phyloP scores from a whole-genome alignment of 2,113 vertebrate species.

The Miniopterus natalensis region DNA sequence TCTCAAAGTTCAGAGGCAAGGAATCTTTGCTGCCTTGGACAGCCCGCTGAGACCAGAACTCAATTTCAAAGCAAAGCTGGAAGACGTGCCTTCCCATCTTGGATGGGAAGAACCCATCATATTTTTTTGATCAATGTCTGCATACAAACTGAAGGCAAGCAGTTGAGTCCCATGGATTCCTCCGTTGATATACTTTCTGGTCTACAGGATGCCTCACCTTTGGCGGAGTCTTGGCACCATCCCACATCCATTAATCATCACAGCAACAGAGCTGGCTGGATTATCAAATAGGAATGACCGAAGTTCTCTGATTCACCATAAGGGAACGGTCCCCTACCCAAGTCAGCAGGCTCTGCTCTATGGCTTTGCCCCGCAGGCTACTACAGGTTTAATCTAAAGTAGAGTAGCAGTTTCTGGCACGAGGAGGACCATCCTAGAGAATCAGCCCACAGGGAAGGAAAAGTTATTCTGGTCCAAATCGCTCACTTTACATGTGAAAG shows the following conservation, averaged over 20 bases:
- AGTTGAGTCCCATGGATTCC: neutral
- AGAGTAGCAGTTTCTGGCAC: neutral
- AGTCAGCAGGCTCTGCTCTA: neutral
- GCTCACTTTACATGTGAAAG: neutral
- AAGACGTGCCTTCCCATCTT: neutral
- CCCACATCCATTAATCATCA: neutral
- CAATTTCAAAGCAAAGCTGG: slow-evolving; percentile 20
- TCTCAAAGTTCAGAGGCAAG: neutral
- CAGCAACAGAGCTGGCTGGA: neutral
- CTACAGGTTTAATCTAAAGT: neutral
- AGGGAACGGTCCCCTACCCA: neutral
- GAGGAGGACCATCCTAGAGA: neutral
- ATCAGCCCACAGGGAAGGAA: neutral
- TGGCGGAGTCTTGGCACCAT: neutral
- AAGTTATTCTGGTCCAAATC: neutral
- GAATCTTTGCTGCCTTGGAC: slow-evolving; percentile 3
- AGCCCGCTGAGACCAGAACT: neutral
- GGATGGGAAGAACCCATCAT: neutral
- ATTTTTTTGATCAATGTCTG: neutral
- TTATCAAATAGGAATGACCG: neutral
- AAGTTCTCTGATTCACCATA: neutral
- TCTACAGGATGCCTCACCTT: neutral
- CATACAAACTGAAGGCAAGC: neutral
- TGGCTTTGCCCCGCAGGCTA: neutral
- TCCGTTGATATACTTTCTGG: neutral